Evolutionary conservation across 2,113 vertebrate genomes (phyloP).

Genomic region (Lutjanus erythropterus): DNA sequence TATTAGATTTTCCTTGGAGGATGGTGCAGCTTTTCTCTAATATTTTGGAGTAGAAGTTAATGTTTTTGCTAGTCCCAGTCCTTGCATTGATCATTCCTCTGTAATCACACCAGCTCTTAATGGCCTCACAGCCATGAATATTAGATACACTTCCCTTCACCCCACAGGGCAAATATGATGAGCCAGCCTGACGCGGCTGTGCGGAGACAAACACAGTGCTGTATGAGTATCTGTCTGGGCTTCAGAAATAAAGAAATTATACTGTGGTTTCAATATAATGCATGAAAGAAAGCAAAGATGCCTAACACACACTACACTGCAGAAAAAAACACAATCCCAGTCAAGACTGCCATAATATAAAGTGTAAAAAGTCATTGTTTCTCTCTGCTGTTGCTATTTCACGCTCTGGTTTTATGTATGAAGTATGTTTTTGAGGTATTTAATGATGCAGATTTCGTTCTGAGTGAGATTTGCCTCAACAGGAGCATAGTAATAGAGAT

Average conservation of each 20-base stretch:
- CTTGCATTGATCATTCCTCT: slow-evolving; percentile 71
- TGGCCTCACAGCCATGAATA: slow-evolving; percentile 85
- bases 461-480: slow-evolving; percentile 58
- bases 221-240: slow-evolving; percentile 34
- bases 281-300: not conserved
- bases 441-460: slow-evolving; percentile 46
- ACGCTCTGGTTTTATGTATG: slow-evolving; percentile 19
- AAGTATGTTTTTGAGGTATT: slow-evolving; percentile 36
- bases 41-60: slow-evolving; percentile 50
- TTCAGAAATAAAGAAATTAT: slow-evolving; percentile 23
- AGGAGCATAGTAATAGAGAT: slow-evolving; percentile 61
- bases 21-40: slow-evolving; percentile 1
- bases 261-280: not conserved
- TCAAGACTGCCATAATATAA: not conserved
- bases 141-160: slow-evolving; percentile 86
- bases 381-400: not conserved
- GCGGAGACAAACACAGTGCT: slow-evolving; percentile 59
- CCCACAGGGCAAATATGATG: slow-evolving; percentile 74
- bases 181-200: slow-evolving; percentile 67
- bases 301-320: not conserved
- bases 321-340: not conserved
- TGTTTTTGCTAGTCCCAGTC: slow-evolving; percentile 54
- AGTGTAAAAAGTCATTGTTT: not conserved
- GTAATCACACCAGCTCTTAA: slow-evolving; percentile 80
- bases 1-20: not conserved